These are phyloP conservation scores for Tetranychus truncatus DNA, from an alignment of 2,888 invertebrate species.

Conservation along the genomic window DNA sequence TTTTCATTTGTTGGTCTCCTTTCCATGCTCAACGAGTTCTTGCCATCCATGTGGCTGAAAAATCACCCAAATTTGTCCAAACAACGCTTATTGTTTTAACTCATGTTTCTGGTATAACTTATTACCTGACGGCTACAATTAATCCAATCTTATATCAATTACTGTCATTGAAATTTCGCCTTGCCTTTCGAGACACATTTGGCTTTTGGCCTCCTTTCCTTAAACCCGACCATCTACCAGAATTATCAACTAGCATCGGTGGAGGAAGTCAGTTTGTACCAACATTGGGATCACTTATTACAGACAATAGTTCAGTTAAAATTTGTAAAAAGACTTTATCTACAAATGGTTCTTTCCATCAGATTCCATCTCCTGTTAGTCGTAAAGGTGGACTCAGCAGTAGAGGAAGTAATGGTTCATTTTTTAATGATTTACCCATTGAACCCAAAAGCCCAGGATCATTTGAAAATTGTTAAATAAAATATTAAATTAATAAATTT, in stretches of 20 bases:
- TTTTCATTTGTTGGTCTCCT: conserved; percentile 76
- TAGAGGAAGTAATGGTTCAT: not conserved
- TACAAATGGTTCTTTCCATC: not conserved
- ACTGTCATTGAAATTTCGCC: conserved; percentile 34
- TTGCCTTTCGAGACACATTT: conserved; percentile 33
- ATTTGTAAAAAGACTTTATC: not conserved
- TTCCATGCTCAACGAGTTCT: conserved; percentile 59
- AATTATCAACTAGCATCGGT: not conserved
- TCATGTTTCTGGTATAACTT: conserved; percentile 33
- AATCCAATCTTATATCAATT: conserved; percentile 34
- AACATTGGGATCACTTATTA: not conserved
- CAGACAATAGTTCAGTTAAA: not conserved
- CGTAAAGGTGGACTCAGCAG: not conserved
- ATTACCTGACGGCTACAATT: conserved; percentile 34
- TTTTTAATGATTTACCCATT: not conserved
- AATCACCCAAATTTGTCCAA: conserved; percentile 28
- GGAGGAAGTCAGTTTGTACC: not conserved
- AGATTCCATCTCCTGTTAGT: not conserved
- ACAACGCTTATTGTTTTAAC: conserved; percentile 30
- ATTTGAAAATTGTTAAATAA: not conserved
- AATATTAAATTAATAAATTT: not conserved
- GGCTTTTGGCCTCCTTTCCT: conserved; percentile 14
- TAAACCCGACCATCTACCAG: conserved; percentile 7
- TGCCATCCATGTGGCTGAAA: conserved; percentile 29
- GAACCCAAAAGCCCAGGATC: conserved; percentile 6